phyloP scores from a whole-genome alignment of 2,888 invertebrate genomes.

The Melinopterus prodromus region DNA sequence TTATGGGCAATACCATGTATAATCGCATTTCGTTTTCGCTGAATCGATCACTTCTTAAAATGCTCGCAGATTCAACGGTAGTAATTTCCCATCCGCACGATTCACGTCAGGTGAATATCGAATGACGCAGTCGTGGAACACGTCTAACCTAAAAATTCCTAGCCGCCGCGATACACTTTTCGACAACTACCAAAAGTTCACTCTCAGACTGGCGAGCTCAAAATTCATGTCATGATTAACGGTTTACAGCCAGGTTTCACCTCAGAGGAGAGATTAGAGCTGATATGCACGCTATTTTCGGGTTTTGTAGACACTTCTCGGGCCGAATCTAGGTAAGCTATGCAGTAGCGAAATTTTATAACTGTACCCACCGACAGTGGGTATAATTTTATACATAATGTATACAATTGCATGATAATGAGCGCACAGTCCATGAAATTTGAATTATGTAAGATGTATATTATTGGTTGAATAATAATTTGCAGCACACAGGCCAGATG shows the following conservation, averaged over 20 bases:
- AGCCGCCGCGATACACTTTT: conserved; percentile 22
- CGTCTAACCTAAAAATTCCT: conserved; percentile 24
- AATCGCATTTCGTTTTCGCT: not conserved
- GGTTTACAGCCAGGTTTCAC: conserved; percentile 12
- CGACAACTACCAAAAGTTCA: conserved; percentile 23
- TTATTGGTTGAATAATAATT: not conserved
- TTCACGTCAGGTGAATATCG: conserved; percentile 4
- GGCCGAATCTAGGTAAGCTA: not conserved
- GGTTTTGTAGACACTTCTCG: not conserved
- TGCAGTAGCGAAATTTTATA: conserved; percentile 4
- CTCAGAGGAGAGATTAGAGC: conserved; percentile 6
- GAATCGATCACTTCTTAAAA: not conserved
- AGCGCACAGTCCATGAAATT: not conserved
- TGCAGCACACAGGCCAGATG: too few relatives aligned
- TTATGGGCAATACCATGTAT: not conserved
- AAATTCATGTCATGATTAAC: conserved; percentile 23
- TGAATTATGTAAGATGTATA: not conserved
- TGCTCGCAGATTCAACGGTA: not conserved
- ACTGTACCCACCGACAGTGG: not conserved
- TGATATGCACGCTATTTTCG: not conserved
- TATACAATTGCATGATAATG: not conserved
- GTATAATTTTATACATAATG: not conserved
- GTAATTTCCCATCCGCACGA: not conserved
- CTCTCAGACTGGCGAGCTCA: conserved; percentile 4
- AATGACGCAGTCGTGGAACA: conserved; percentile 4